phyloP scores from a whole-genome alignment of 2,113 vertebrate genomes.

The Saccopteryx leptura region DNA sequence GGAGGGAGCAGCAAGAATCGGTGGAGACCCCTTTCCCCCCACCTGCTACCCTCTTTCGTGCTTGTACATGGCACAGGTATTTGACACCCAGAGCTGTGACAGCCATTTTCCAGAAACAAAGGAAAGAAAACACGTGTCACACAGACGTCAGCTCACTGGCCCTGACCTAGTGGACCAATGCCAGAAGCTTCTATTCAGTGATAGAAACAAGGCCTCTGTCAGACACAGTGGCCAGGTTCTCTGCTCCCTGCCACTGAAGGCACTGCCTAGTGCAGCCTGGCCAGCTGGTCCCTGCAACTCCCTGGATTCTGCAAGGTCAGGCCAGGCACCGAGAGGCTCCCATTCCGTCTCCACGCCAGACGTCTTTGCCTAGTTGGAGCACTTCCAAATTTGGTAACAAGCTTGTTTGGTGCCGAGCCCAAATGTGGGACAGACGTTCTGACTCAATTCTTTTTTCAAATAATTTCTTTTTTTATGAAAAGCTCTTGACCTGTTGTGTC shows the following conservation, averaged over 20 bases:
- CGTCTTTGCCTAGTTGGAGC: accelerated
- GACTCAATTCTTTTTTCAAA: not conserved
- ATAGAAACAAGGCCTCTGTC: not conserved
- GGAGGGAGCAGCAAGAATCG: not conserved
- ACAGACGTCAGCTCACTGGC: not conserved
- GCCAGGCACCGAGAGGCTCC: not conserved
- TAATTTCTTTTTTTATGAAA: not conserved
- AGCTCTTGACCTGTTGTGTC: not conserved
- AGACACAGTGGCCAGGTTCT: not conserved
- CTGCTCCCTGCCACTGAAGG: not conserved
- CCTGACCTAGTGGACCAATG: not conserved
- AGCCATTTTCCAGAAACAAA: not conserved
- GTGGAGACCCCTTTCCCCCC: not conserved
- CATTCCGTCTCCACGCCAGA: accelerated
- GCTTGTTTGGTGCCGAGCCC: not conserved
- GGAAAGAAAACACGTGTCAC: not conserved
- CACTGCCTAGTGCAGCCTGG: accelerated
- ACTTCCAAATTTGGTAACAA: not conserved
- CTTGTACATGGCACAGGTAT: not conserved
- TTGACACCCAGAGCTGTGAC: not conserved
- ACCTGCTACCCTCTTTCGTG: not conserved
- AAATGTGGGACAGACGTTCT: not conserved
- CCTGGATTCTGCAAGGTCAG: not conserved
- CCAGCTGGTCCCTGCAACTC: accelerated
- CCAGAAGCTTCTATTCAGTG: not conserved